A percentile compares a stretch with the other conserved stretches of the same genome.
Conservation (phyloP, 2,888 invertebrate genomes). For the Terebella lapidaria region DNA sequence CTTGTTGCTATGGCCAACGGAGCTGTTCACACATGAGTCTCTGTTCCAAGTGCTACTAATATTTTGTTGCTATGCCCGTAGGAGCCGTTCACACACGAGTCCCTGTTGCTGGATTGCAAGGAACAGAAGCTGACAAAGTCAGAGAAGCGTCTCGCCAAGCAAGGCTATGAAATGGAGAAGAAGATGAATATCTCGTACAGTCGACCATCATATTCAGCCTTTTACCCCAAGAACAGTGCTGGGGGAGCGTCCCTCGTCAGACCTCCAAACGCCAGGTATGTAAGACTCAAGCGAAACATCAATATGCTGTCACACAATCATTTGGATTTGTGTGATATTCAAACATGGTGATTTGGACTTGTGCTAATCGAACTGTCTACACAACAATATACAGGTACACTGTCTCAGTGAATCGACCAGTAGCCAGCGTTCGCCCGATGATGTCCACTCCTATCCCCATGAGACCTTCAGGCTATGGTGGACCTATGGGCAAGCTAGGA, state of each 20-base stretch:
- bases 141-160: constrained; percentile 86
- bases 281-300: too few relatives aligned
- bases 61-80: too few relatives aligned
- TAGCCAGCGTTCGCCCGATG: constrained; percentile 73
- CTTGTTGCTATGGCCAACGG: too few relatives aligned
- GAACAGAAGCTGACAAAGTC: constrained; percentile 89
- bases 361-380: too few relatives aligned
- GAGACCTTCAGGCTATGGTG: constrained; percentile 21
- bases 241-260: background rate
- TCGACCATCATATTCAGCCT: constrained; percentile 44
- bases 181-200: constrained; percentile 57
- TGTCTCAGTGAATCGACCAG: constrained; percentile 46
- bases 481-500: background rate
- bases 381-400: background rate
- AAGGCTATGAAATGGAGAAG: constrained; percentile 90
- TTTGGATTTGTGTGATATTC: background rate
- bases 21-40: too few relatives aligned
- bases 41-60: too few relatives aligned
- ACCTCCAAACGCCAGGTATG: background rate
- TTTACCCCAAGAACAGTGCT: constrained; percentile 34
- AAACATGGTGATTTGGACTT: background rate
- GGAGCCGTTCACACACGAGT: constrained; percentile 89
- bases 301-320: background rate
- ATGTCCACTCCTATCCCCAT: constrained; percentile 59
- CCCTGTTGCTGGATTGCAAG: constrained; percentile 85